phyloP scores from a whole-genome alignment of 1,140 invertebrate species.

The Atta texana region DNA sequence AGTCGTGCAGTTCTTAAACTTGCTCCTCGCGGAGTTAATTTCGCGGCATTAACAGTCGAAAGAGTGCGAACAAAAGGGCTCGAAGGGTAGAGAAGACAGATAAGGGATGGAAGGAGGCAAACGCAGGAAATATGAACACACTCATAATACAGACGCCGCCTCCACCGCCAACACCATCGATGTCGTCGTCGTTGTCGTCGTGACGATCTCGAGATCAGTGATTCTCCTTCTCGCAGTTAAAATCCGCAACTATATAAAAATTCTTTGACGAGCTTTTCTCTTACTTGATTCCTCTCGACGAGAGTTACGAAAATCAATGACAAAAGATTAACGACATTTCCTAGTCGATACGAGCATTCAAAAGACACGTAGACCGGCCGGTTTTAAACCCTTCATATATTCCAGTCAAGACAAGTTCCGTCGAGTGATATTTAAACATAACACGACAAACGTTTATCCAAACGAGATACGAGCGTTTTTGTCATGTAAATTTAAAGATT shows the following conservation, averaged over 20 bases:
- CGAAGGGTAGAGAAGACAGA: constrained; percentile 80
- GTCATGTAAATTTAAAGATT: constrained; percentile 8
- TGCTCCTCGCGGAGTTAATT: constrained; percentile 84
- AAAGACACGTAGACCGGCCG: not conserved
- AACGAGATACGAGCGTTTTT: not conserved
- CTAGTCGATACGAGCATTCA: not conserved
- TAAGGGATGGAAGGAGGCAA: constrained; percentile 82
- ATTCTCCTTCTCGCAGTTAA: constrained; percentile 61
- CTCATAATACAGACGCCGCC: constrained; percentile 79
- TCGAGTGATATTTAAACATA: not conserved
- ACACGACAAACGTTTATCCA: not conserved
- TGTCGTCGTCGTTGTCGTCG: constrained; percentile 53
- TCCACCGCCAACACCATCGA: constrained; percentile 8
- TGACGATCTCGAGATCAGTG: constrained; percentile 65
- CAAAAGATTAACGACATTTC: constrained; percentile 14
- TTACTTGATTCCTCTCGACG: not conserved
- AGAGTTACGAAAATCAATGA: not conserved
- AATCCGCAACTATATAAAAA: constrained; percentile 20
- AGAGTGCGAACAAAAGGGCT: constrained; percentile 86
- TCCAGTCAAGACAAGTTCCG: not conserved
- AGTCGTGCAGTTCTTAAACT: constrained; percentile 83
- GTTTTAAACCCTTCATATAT: not conserved
- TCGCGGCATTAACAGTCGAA: constrained; percentile 86
- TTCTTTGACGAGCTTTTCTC: constrained; percentile 19
- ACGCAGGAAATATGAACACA: constrained; percentile 84